Evolutionary conservation across 2,797 vertebrate genomes (phyloP).

Genomic region (Sebastiscus tertius): DNA sequence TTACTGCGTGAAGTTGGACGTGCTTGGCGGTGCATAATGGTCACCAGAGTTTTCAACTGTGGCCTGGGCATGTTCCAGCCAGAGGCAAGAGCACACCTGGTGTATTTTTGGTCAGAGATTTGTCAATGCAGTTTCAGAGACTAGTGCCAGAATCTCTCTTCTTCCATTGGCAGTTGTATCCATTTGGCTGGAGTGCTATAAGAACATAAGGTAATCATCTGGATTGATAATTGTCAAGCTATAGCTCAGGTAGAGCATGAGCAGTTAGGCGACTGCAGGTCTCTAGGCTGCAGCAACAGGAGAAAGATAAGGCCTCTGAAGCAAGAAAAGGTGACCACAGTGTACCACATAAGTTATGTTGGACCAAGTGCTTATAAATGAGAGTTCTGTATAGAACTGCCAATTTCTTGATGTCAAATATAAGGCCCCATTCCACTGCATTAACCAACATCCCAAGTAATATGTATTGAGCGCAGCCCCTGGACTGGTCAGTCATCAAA

Average conservation of each 20-base stretch:
- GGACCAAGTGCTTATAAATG: background rate
- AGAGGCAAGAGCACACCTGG: background rate
- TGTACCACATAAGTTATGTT: background rate
- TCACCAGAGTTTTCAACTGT: background rate
- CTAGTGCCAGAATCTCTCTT: background rate
- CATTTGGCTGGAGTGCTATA: background rate
- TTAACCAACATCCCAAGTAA: conserved; percentile 60
- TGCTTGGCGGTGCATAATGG: no score
- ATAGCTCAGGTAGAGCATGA: background rate
- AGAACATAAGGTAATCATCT: background rate
- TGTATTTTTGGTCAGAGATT: background rate
- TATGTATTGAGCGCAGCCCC: conserved; percentile 40
- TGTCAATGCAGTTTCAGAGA: background rate
- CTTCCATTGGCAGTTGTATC: background rate
- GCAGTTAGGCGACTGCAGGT: background rate
- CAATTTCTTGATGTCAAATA: conserved; percentile 6
- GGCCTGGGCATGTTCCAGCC: background rate
- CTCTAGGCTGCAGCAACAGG: background rate
- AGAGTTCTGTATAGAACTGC: background rate
- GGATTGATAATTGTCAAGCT: background rate
- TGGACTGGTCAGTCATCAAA: conserved; percentile 62
- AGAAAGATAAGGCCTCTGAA: background rate
- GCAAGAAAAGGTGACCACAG: background rate
- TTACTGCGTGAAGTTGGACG: background rate
- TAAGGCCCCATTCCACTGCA: conserved; percentile 20